Base-by-base conservation (phyloP, 2,113 vertebrate species). In the Podiceps cristatus region DNA sequence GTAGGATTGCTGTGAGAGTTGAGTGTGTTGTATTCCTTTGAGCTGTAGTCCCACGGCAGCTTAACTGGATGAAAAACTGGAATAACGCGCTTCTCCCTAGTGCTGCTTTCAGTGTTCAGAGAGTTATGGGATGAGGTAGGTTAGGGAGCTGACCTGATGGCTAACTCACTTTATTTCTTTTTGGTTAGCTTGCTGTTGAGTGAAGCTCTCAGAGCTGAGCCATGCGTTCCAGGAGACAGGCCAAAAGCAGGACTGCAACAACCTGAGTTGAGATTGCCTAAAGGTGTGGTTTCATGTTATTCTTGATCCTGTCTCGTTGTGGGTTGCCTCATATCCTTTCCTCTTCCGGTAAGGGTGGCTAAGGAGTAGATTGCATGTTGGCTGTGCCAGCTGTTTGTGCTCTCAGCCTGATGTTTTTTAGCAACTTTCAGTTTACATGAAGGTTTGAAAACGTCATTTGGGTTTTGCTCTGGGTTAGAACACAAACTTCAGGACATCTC, bases 301-400 rank as follows among this genome's bases (percentile, higher is more conserved):
- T 94, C 87, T 87, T 90, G 80, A 91, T 94, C 69, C 64, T 89
- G 74, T 85, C 80, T 91, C 27, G 0, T 20, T 33, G 52, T 63
- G 77, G 27, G 22, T 94, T 96, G 92, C 92, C 81, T 96, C 90
- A 91, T 84, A 79, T 75, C 74, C 69, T 88, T 96, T 94, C 60
- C 69, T 72, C 35, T 94, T 94, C 87, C 0, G 4, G 69, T 78
- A 45, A 56, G 58, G 20, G 58, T 93, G 73, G 44, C 20, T 56
- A 15, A 91, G 84, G 69, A 88, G n/a, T 45, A 11, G 52, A 16
- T 67, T 84, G 93, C 17, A 5, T 24, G 7, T 53, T 59, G 50
- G 12, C 50, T 42, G 3, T 87, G 37, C 60, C 52, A 75, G 64
- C 52, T 67, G 72, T 42, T 87, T 85, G 50, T 91, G 60, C 29